A percentile compares a stretch with the other conserved stretches of the same genome.
Conservation (phyloP, 2,888 invertebrate species). For the Lampropteryx suffumata region DNA sequence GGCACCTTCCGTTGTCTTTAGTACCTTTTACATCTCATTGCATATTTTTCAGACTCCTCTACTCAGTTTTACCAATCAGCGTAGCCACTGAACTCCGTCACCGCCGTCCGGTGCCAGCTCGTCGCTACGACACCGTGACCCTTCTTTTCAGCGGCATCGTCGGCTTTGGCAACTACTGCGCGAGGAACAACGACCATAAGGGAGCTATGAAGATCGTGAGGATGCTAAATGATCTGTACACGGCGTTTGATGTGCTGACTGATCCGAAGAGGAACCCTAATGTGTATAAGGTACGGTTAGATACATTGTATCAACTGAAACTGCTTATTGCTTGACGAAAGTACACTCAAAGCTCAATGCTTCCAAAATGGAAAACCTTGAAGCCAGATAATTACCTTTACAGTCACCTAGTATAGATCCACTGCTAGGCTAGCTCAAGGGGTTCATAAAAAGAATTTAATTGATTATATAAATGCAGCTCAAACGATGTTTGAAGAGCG, state of each 20-base stretch:
- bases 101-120: conserved; percentile 94
- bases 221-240: conserved; percentile 96
- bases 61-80: conserved; percentile 96
- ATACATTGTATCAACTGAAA: no score
- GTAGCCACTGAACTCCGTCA: conserved; percentile 98
- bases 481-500: no score
- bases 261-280: conserved; percentile 96
- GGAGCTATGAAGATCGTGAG: conserved; percentile 98
- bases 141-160: conserved; percentile 95
- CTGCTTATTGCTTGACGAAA: no score
- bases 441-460: no score
- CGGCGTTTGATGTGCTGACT: conserved; percentile 95
- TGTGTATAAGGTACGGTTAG: conserved; percentile 91
- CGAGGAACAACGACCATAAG: conserved; percentile 93
- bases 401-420: no score
- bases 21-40: no score
- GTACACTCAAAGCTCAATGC: no score
- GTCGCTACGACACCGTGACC: conserved; percentile 94
- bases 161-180: conserved; percentile 95
- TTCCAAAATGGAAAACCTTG: no score
- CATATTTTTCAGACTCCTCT: conserved; percentile 87
- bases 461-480: no score
- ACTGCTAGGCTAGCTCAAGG: no score
- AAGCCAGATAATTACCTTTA: no score
- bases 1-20: no score